Evolutionary conservation across 2,797 vertebrate species (phyloP), one percentile per base, ranked within the genome.

Genomic region (Muscicapa striata): DNA sequence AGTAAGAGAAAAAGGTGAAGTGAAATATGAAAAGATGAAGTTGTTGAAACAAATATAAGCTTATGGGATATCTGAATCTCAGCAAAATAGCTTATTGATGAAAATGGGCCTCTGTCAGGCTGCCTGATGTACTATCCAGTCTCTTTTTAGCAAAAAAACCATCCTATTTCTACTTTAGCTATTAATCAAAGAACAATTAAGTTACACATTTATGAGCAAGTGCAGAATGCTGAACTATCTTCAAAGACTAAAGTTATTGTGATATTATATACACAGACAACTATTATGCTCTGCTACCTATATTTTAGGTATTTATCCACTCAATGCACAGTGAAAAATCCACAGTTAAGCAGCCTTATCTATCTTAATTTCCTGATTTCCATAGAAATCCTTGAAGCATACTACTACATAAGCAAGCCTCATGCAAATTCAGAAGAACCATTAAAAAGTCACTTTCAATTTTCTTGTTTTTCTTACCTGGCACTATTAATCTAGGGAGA

Each of bases 401-500:
- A 24, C 48, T 91, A 96, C 58, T 63, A 68, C 62, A 72, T 66
- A 87, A 96, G 95, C 81, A 82, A 96, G 64, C 59, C 84, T 87
- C 38, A 27, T 68, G 94, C 91, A 96, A 97, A 97, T 96, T 92
- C 81, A 94, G 90, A 93, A 78, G n/a, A 69, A 84, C 22, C 68
- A 94, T 90, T 68, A 97, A 96, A 96, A 95, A 84, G 86, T 81
- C 80, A 92, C 90, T 97, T 97, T 78, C 95, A 96, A 96, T 95
- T 93, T 89, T 94, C 89, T 91, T 87, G 88, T 80, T 90, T 61
- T 51, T 72, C 92, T 84, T 94, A 94, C 86, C 67, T 95, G 84
- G 89, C 91, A 96, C 96, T 96, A 97, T 92, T 96, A 94, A 96
- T 96, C 94, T 96, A 93, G 91, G 90, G 80, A 96, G 91, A 77